These are phyloP conservation scores for Laupala kohalensis DNA, from an alignment of 1,140 invertebrate genomes.

Conservation along the genomic window DNA sequence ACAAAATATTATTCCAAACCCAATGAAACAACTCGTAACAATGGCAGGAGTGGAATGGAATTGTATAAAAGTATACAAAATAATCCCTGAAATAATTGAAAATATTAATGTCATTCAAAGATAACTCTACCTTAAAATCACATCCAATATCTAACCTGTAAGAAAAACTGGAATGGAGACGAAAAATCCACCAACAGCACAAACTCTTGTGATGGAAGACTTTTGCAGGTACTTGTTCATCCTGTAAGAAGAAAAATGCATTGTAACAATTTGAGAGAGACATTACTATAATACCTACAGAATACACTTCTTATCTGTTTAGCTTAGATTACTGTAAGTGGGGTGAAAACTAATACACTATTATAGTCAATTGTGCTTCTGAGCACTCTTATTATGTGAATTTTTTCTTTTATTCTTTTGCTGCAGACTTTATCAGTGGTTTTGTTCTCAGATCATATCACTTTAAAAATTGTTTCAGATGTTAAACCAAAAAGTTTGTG, in stretches of 20 bases:
- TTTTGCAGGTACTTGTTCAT: constrained; percentile 83
- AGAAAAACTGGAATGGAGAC: constrained; percentile 86
- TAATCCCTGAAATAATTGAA: constrained; percentile 56
- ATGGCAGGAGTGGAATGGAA: constrained; percentile 84
- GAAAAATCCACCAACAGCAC: constrained; percentile 83
- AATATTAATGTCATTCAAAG: background rate
- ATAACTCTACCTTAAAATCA: background rate
- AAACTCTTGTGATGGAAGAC: constrained; percentile 76
- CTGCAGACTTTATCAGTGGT: too few relatives aligned
- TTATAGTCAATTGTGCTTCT: too few relatives aligned
- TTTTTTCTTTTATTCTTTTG: too few relatives aligned
- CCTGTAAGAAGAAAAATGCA: constrained; percentile 50
- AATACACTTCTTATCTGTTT: too few relatives aligned
- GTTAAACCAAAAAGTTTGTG: too few relatives aligned
- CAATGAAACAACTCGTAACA: constrained; percentile 75
- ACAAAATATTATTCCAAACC: constrained; percentile 78
- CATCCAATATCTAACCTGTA: constrained; percentile 58
- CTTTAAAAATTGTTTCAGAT: too few relatives aligned
- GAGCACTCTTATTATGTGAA: too few relatives aligned
- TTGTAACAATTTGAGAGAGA: too few relatives aligned
- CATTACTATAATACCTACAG: too few relatives aligned
- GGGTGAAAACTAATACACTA: too few relatives aligned
- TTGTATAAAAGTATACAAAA: constrained; percentile 82
- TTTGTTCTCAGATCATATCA: too few relatives aligned
- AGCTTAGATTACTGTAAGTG: too few relatives aligned